Evolutionary conservation across 2,113 vertebrate species (phyloP).

Genomic region (Takifugu bimaculatus): DNA sequence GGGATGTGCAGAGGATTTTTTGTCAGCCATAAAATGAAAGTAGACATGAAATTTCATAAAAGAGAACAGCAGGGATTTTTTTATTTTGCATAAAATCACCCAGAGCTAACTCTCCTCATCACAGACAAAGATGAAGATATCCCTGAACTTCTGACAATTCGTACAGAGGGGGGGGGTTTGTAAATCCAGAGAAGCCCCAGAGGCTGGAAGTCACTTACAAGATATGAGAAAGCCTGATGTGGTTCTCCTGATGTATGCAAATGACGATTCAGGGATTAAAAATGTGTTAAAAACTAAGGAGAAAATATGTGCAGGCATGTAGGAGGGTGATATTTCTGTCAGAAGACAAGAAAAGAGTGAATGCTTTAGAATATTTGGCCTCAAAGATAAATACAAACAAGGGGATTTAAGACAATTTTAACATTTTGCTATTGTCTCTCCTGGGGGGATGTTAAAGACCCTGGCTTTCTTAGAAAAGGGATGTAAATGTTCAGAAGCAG

Average conservation of each 20-base stretch:
- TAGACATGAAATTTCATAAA: not conserved
- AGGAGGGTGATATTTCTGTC: conserved; percentile 10
- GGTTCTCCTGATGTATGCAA: conserved; percentile 38
- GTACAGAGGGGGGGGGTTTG: conserved; percentile 2
- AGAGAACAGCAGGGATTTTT: conserved; percentile 2
- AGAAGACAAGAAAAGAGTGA: conserved; percentile 20
- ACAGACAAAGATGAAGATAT: conserved; percentile 23
- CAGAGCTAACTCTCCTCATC: not conserved
- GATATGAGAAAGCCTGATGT: conserved; percentile 29
- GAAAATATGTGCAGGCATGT: conserved; percentile 21
- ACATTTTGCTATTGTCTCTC: too few species aligned
- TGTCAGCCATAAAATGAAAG: too few species aligned
- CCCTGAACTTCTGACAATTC: conserved; percentile 15
- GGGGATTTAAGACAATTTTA: too few species aligned
- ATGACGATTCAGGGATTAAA: conserved; percentile 20
- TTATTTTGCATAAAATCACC: not conserved
- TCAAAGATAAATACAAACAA: too few species aligned
- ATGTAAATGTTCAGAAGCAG: too few species aligned
- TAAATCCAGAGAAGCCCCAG: conserved; percentile 40
- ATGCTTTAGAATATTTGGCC: conserved; percentile 6
- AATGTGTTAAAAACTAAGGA: conserved; percentile 13
- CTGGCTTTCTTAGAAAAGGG: too few species aligned
- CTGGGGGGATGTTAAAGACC: too few species aligned
- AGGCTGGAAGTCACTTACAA: conserved; percentile 34
- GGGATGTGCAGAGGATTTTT: too few species aligned